Evolutionary conservation across 2,113 vertebrate species (phyloP), one percentile per base, ranked within the genome.

Genomic region (Catharus minimus): DNA sequence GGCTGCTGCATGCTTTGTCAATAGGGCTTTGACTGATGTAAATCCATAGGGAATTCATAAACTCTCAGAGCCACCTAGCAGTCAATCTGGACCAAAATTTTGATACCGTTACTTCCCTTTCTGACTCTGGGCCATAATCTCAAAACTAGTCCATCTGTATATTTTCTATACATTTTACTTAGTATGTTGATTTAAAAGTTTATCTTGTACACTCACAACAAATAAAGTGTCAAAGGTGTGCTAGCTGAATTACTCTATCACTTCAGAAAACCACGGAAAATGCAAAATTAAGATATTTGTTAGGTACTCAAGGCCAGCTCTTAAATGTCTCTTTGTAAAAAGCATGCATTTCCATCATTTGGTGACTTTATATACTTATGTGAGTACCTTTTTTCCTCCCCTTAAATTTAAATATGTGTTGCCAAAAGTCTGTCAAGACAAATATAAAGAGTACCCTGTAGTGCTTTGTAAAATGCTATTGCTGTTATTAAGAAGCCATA

Each of bases 401-500:
- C 4, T 79, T 88, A 57, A 67, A 30, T 89, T 81, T 56, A 87
- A 86, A 60, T 50, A 39, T 64, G 28, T 27, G 56, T 79, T 95
- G n/a, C 72, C 79, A 72, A 89, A 92, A 92, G 12, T 41, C 65
- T 92, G n/a, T 69, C 62, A 77, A 88, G 49, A 27, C 2, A 82
- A 58, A 90, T 83, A 89, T 41, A 74, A 89, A 90, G 68, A 79
- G 19, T 46, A 23, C 13, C 39, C 22, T 78, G 64, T 82, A 84
- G 44, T 64, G 38, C 65, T 90, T 92, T 92, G 50, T 86, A 91
- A 88, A 90, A 88, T 77, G 58, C 80, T 72, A 82, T 78, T 85
- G 50, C 41, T 91, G 61, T 30, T 92, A 84, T 95, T 95, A 96
- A 95, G 43, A 89, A 66, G 74, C 6, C 66, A 75, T 90, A 89